phyloP scores from a whole-genome alignment of 2,797 vertebrate genomes.

The Myotis myotis region DNA sequence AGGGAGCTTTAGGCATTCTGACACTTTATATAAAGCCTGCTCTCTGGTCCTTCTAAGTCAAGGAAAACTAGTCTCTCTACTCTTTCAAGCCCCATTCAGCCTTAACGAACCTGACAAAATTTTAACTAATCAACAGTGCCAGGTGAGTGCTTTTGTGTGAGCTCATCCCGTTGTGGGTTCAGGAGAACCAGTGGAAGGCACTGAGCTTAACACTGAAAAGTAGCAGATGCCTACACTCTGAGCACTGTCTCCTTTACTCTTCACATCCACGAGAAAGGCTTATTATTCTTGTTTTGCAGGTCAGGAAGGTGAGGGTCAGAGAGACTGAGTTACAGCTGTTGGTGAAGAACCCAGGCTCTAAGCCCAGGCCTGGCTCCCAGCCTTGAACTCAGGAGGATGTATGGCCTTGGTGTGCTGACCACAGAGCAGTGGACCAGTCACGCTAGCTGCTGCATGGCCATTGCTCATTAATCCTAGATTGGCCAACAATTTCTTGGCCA shows the following conservation, averaged over 20 bases:
- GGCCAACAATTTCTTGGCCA: not conserved
- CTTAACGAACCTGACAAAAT: not conserved
- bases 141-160: not conserved
- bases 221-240: fast-evolving
- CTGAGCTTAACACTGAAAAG: not conserved
- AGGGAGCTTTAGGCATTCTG: not conserved
- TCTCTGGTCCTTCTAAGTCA: not conserved
- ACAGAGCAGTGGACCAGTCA: not conserved
- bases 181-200: fast-evolving
- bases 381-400: not conserved
- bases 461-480: not conserved
- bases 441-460: not conserved
- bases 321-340: too few species aligned
- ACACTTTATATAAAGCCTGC: not conserved
- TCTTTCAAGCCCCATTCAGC: not conserved
- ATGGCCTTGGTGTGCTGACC: not conserved
- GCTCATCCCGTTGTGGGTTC: fast-evolving
- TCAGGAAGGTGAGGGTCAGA: not conserved
- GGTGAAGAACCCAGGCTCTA: not conserved
- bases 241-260: not conserved
- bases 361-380: not conserved
- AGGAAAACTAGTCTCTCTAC: not conserved
- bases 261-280: not conserved
- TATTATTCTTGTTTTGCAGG: not conserved
- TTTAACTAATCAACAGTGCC: too few species aligned